Evolutionary conservation across 1,140 invertebrate genomes (phyloP).

Genomic region (Trichonephila inaurata): DNA sequence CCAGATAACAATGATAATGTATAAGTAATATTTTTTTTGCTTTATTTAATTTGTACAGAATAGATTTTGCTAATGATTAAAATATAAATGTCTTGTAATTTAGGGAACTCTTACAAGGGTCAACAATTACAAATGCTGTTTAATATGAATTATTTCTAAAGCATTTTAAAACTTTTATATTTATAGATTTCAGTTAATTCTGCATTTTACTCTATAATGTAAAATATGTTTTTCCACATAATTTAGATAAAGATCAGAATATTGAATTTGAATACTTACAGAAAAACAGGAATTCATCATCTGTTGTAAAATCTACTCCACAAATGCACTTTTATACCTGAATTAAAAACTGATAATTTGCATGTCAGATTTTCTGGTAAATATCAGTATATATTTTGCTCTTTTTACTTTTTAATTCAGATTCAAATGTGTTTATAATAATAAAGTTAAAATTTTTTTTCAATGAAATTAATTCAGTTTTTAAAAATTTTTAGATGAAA

Average conservation of each 20-base stretch:
- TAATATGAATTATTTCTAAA: no score
- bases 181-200: no score
- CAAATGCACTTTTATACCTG: neutral
- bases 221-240: neutral
- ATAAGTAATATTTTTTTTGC: no score
- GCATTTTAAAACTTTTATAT: no score
- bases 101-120: no score
- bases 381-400: neutral
- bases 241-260: neutral
- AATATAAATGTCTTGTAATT: no score
- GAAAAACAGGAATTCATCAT: neutral
- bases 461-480: neutral
- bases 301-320: no score
- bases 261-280: neutral
- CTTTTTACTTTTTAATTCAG: neutral
- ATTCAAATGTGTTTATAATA: neutral
- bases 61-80: no score
- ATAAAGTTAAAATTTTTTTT: neutral
- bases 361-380: conserved; percentile 7
- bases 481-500: conserved; percentile 7
- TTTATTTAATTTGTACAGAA: no score
- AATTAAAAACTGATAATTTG: neutral
- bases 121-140: no score
- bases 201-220: no score
- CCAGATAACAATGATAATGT: no score